Percentiles rank a stretch among this genome's conserved stretches.
Evolutionary conservation across 2,888 invertebrate genomes (phyloP).

Genomic region (Zaprionus bogoriensis): DNA sequence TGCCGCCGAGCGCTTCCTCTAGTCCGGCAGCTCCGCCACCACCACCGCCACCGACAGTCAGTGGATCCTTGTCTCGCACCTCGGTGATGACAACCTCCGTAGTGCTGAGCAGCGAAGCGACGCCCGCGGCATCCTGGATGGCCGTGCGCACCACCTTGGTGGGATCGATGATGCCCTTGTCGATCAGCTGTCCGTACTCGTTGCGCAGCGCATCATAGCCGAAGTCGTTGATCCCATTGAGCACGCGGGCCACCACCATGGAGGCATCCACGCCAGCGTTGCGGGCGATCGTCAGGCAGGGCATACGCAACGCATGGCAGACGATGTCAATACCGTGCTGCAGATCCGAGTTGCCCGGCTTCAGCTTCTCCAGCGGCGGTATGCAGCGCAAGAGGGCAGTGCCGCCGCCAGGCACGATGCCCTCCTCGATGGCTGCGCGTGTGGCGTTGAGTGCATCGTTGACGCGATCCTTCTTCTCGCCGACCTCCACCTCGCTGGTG

Average conservation of each 20-base stretch:
- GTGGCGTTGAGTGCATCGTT: conserved; percentile 97
- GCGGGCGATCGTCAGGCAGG: conserved; percentile 93
- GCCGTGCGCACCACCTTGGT: conserved; percentile 95
- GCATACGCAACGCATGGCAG: conserved; percentile 91
- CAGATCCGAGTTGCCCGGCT: conserved; percentile 81
- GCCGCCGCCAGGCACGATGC: conserved; percentile 98
- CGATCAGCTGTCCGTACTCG: conserved; percentile 94
- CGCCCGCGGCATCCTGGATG: conserved; percentile 95
- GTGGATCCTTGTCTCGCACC: conserved; percentile 92
- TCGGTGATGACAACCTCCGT: conserved; percentile 98
- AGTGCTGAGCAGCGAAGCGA: conserved; percentile 97
- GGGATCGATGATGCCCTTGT: conserved; percentile 96
- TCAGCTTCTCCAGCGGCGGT: conserved; percentile 87
- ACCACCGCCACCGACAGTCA: conserved; percentile 85
- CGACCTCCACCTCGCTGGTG: conserved; percentile 95
- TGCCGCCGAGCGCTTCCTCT: conserved; percentile 46
- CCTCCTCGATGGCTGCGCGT: conserved; percentile 97
- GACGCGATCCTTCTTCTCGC: conserved; percentile 97
- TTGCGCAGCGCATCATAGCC: conserved; percentile 95
- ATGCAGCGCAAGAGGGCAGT: conserved; percentile 94
- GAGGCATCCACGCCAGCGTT: conserved; percentile 96
- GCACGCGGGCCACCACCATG: conserved; percentile 95
- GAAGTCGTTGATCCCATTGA: conserved; percentile 88
- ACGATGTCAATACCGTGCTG: conserved; percentile 90
- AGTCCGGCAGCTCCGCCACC: conserved; percentile 81